Conservation (phyloP, 2,888 invertebrate species). For the Synanthedon formicaeformis region DNA sequence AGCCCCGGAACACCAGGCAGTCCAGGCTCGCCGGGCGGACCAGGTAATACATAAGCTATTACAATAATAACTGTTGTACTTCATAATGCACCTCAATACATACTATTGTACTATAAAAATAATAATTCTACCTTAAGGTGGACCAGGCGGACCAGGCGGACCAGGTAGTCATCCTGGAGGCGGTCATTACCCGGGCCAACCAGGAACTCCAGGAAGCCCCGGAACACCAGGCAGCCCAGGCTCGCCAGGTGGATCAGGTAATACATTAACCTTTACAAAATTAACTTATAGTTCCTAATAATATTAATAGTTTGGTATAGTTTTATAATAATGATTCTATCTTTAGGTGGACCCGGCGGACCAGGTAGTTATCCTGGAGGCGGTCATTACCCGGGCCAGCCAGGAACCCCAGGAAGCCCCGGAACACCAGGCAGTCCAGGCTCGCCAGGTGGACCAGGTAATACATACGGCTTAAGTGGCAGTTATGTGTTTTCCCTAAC, state of each 20-base stretch:
- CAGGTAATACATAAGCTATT: neutral
- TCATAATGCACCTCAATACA: too few relatives aligned
- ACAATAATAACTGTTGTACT: neutral
- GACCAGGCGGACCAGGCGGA: conserved; percentile 21
- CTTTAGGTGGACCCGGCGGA: conserved; percentile 8
- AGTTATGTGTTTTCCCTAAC: too few relatives aligned
- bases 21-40: neutral
- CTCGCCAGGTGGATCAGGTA: conserved; percentile 12
- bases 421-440: conserved; percentile 8
- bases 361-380: conserved; percentile 6
- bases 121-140: conserved; percentile 8
- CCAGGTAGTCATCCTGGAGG: conserved; percentile 11
- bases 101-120: too few relatives aligned
- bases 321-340: too few relatives aligned
- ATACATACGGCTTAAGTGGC: too few relatives aligned
- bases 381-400: conserved; percentile 7
- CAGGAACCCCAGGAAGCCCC: conserved; percentile 6
- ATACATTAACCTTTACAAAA: too few relatives aligned
- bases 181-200: conserved; percentile 8
- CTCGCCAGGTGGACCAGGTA: conserved; percentile 8
- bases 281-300: too few relatives aligned
- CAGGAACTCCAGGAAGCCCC: conserved; percentile 10
- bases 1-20: conserved; percentile 9
- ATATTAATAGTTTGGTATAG: too few relatives aligned
- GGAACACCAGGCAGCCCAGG: conserved; percentile 9